Evolutionary conservation across 2,888 invertebrate species (phyloP).

Genomic region (Pterostichus madidus): DNA sequence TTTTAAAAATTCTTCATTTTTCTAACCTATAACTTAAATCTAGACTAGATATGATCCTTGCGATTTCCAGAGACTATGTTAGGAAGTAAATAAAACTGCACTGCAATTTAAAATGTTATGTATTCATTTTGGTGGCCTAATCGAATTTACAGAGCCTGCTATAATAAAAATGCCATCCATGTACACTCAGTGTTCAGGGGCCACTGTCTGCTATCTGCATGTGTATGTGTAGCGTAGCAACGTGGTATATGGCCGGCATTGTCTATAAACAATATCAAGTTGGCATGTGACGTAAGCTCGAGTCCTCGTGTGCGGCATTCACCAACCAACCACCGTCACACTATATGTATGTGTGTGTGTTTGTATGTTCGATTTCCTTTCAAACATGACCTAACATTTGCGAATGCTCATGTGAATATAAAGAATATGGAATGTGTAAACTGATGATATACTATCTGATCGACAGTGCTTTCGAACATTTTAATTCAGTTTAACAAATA

Average conservation of each 20-base stretch:
- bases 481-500: neutral
- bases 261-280: slow-evolving; percentile 62
- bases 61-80: no score
- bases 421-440: slow-evolving; percentile 40
- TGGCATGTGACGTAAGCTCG: slow-evolving; percentile 52
- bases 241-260: slow-evolving; percentile 52
- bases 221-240: slow-evolving; percentile 3
- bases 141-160: no score
- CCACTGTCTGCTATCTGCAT: no score
- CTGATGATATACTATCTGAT: slow-evolving; percentile 6
- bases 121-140: no score
- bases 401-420: slow-evolving; percentile 30
- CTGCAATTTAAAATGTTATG: no score
- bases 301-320: slow-evolving; percentile 54
- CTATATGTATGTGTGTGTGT: slow-evolving; percentile 16
- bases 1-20: no score
- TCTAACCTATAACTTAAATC: no score
- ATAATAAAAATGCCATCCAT: no score
- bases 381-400: slow-evolving; percentile 63
- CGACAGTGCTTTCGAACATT: neutral
- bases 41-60: no score
- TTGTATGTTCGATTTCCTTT: slow-evolving; percentile 52
- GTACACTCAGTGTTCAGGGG: no score
- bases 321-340: slow-evolving; percentile 5
- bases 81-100: no score